Conservation (phyloP, 2,797 vertebrate genomes). For the Ara ararauna region DNA sequence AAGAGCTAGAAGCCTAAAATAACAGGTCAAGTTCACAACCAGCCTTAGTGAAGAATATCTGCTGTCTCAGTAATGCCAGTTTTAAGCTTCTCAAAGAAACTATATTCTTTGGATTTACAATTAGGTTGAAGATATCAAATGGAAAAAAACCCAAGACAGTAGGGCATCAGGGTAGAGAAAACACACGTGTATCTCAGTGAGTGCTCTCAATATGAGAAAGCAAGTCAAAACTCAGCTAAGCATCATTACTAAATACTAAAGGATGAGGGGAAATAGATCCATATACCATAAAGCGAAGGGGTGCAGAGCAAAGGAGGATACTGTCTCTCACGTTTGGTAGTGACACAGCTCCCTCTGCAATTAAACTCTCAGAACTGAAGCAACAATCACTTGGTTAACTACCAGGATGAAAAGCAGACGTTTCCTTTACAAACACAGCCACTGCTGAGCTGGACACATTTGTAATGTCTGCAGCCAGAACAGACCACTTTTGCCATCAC, state of each 20-base stretch:
- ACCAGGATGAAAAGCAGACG: accelerated
- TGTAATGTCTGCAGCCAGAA: neutral
- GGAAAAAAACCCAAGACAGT: neutral
- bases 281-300: neutral
- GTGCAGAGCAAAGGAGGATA: neutral
- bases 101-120: neutral
- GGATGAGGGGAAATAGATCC: neutral
- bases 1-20: neutral
- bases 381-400: neutral
- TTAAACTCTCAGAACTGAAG: neutral
- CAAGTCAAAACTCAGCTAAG: neutral
- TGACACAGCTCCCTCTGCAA: neutral
- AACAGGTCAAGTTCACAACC: neutral
- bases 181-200: neutral
- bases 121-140: neutral
- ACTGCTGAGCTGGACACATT: neutral
- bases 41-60: neutral
- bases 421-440: neutral
- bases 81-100: neutral
- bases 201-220: neutral
- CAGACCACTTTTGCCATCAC: neutral
- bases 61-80: neutral
- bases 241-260: neutral
- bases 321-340: neutral
- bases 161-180: neutral